Evolutionary conservation across 2,797 vertebrate species (phyloP).

Genomic region (Erethizon dorsatum): DNA sequence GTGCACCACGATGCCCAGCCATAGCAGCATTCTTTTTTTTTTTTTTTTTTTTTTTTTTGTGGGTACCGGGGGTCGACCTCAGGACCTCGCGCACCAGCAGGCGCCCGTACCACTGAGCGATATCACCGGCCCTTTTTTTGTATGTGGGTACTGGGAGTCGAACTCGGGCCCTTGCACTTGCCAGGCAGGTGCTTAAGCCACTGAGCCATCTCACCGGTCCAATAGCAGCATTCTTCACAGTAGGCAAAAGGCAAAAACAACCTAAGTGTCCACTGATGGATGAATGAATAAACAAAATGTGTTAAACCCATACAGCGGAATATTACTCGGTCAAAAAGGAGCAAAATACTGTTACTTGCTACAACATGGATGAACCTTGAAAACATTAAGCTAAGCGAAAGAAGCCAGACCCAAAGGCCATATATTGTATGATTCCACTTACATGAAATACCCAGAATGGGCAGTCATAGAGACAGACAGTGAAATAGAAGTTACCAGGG

Average conservation of each 20-base stretch:
- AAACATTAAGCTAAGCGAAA: constrained; percentile 50
- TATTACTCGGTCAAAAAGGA: constrained; percentile 45
- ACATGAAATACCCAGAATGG: constrained; percentile 52
- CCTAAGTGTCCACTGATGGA: not conserved
- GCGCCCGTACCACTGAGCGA: too few relatives aligned
- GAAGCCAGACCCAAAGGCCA: not conserved
- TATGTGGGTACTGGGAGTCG: too few relatives aligned
- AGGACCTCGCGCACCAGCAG: too few relatives aligned
- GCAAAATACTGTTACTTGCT: not conserved
- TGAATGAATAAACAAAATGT: constrained; percentile 49
- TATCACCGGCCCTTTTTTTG: too few relatives aligned
- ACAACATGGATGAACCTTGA: constrained; percentile 24
- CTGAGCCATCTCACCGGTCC: too few relatives aligned
- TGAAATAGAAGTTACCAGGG: not conserved
- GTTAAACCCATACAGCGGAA: not conserved
- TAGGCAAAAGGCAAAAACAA: constrained; percentile 42
- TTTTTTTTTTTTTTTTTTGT: not conserved
- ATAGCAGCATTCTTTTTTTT: not conserved
- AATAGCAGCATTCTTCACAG: constrained; percentile 22
- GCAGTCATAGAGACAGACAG: constrained; percentile 29
- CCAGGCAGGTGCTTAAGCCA: too few relatives aligned
- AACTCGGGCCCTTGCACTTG: too few relatives aligned
- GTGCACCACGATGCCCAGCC: not conserved
- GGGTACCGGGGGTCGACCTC: too few relatives aligned
- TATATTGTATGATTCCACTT: constrained; percentile 13